Evolutionary conservation across 1,140 invertebrate species (phyloP).

Genomic region (Drosophila auraria): DNA sequence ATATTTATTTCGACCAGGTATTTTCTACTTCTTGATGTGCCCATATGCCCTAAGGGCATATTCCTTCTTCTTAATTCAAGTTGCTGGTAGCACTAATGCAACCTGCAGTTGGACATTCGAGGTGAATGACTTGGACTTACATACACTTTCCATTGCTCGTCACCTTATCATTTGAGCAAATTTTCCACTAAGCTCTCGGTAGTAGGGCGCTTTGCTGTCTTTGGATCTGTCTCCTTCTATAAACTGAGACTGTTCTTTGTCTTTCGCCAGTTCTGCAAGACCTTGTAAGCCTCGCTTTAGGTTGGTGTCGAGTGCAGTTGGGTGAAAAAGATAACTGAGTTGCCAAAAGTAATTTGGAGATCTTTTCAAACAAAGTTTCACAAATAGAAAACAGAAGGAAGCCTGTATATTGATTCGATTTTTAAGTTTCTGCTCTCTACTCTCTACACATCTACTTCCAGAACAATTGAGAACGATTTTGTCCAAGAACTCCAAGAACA

Average conservation of each 20-base stretch:
- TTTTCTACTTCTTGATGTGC: too few species aligned
- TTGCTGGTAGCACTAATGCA: slow-evolving; percentile 14
- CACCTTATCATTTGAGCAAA: slow-evolving; percentile 61
- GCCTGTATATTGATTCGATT: too few species aligned
- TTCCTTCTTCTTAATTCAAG: not conserved
- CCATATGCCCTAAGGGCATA: not conserved
- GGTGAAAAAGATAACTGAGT: not conserved
- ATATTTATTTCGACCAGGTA: too few species aligned
- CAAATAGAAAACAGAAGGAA: too few species aligned
- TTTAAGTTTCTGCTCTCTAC: too few species aligned
- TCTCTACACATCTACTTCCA: too few species aligned
- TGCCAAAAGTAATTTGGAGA: too few species aligned
- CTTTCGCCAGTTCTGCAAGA: slow-evolving; percentile 16
- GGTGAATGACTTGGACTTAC: slow-evolving; percentile 64
- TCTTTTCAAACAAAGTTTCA: too few species aligned
- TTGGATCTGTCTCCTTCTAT: slow-evolving; percentile 3
- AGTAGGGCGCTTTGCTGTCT: slow-evolving; percentile 35
- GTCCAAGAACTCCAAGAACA: too few species aligned
- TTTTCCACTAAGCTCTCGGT: slow-evolving; percentile 64
- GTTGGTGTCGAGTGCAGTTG: slow-evolving; percentile 13
- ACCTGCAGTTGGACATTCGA: slow-evolving; percentile 54
- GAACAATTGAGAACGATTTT: too few species aligned
- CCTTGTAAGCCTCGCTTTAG: slow-evolving; percentile 13
- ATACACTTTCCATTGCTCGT: slow-evolving; percentile 12
- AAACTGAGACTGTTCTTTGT: slow-evolving; percentile 55